Percentiles rank a stretch among this genome's conserved stretches.
Evolutionary conservation across 2,888 invertebrate genomes (phyloP).

Genomic region (Harpalus rubripes): DNA sequence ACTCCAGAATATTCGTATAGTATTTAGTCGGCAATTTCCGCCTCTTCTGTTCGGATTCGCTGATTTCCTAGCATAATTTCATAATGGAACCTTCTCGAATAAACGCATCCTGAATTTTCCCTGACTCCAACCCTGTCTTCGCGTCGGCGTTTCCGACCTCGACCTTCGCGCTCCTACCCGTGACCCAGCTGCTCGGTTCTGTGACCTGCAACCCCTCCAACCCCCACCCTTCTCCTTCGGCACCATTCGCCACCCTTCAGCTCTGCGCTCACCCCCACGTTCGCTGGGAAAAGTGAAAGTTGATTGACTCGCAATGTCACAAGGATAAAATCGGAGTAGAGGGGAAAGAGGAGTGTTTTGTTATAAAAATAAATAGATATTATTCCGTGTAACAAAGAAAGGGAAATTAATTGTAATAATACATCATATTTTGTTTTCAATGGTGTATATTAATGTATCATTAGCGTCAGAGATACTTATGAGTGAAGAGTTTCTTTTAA

Average conservation of each 20-base stretch:
- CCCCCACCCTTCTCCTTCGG: not conserved
- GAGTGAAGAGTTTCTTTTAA: too few relatives aligned
- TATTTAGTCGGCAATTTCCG: too few relatives aligned
- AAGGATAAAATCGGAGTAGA: not conserved
- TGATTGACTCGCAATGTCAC: constrained; percentile 34
- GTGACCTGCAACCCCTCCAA: constrained; percentile 26
- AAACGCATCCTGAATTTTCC: not conserved
- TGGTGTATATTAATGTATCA: too few relatives aligned
- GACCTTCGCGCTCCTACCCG: constrained; percentile 59
- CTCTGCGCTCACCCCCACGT: not conserved
- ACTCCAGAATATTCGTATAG: too few relatives aligned
- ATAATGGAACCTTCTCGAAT: not conserved
- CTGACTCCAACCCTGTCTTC: not conserved
- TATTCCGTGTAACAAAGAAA: too few relatives aligned
- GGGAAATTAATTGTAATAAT: too few relatives aligned
- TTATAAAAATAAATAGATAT: not conserved
- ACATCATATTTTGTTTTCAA: too few relatives aligned
- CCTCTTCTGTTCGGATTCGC: too few relatives aligned
- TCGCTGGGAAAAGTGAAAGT: constrained; percentile 17
- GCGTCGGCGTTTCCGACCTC: constrained; percentile 40
- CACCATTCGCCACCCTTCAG: not conserved
- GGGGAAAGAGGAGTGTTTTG: constrained; percentile 8
- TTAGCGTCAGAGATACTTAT: too few relatives aligned
- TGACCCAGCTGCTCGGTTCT: constrained; percentile 55
- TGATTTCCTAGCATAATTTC: too few relatives aligned